Percentiles rank a stretch among this genome's conserved stretches.
Evolutionary conservation across 1,140 invertebrate genomes (phyloP).

Genomic region (Brachionus angularis): DNA sequence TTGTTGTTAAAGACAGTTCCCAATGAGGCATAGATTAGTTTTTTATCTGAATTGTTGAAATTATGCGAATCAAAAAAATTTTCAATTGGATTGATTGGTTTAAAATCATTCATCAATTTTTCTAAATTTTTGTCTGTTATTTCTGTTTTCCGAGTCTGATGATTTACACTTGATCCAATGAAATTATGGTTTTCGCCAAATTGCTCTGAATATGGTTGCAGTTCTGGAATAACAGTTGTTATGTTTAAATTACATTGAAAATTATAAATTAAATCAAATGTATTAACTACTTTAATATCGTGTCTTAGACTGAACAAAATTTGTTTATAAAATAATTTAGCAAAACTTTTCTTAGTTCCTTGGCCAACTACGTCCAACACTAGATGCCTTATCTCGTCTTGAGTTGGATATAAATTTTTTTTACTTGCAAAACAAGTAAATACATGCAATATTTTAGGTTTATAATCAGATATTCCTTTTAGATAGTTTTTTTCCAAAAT

Average conservation of each 20-base stretch:
- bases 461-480: background rate
- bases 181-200: background rate
- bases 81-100: conserved; percentile 12
- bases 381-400: background rate
- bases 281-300: background rate
- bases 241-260: conserved; percentile 25
- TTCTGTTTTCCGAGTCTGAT: background rate
- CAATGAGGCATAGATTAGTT: conserved; percentile 12
- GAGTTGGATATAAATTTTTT: background rate
- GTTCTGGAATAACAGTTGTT: conserved; percentile 23
- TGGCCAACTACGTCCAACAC: background rate
- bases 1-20: conserved; percentile 43
- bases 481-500: conserved; percentile 10
- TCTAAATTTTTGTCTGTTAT: background rate
- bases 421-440: conserved; percentile 1
- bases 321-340: background rate
- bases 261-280: background rate
- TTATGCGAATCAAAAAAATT: background rate
- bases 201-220: background rate
- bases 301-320: background rate
- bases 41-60: background rate
- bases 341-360: background rate
- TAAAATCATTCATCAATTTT: background rate
- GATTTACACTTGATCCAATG: background rate
- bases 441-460: background rate